These are phyloP conservation scores for Nomada flava DNA, from an alignment of 2,888 invertebrate genomes.

Conservation along the genomic window DNA sequence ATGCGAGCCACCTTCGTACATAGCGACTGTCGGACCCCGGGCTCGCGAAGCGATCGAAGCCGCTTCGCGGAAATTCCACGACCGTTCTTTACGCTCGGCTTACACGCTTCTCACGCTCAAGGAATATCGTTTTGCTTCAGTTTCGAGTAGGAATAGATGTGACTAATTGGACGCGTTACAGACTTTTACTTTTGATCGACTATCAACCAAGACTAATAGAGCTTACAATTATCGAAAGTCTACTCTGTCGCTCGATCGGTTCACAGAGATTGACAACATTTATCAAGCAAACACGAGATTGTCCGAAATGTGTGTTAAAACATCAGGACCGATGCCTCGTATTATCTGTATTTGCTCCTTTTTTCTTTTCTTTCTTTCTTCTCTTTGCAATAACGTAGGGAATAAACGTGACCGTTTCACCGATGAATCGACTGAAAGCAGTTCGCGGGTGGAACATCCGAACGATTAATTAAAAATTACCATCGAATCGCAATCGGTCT, in stretches of 20 bases:
- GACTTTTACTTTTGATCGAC: no score
- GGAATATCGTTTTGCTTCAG: conserved; percentile 26
- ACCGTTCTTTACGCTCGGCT: conserved; percentile 20
- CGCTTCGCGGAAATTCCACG: conserved; percentile 56
- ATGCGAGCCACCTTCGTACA: conserved; percentile 73
- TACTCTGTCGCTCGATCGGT: background rate
- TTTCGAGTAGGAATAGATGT: background rate
- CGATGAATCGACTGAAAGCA: background rate
- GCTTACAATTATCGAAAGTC: background rate
- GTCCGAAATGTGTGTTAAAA: background rate
- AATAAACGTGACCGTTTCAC: background rate
- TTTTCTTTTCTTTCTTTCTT: no score
- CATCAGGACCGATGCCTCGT: background rate
- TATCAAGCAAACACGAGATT: conserved; percentile 6
- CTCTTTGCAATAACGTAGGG: no score
- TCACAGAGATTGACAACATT: conserved; percentile 16
- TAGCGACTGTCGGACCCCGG: conserved; percentile 57
- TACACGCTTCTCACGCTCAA: conserved; percentile 32
- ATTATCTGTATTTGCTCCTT: background rate
- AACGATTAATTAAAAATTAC: conserved; percentile 56
- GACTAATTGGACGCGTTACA: no score
- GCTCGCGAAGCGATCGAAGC: conserved; percentile 63
- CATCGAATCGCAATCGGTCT: conserved; percentile 60
- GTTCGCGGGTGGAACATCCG: background rate
- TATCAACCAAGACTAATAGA: no score